Evolutionary conservation across 2,888 invertebrate genomes (phyloP).

Genomic region (Taenaris catops): DNA sequence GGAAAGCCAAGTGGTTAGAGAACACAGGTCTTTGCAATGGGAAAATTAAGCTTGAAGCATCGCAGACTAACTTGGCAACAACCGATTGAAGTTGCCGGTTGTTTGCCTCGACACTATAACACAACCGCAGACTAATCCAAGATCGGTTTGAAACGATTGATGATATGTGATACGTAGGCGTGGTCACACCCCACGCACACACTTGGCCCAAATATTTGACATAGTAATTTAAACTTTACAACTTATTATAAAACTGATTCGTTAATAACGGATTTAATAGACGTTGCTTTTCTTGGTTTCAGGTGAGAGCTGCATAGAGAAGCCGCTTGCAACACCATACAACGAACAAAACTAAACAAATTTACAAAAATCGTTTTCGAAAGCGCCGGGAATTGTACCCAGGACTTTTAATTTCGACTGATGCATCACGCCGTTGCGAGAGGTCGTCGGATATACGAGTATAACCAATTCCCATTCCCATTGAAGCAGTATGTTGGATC

Average conservation of each 20-base stretch:
- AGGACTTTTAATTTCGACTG: too few species aligned
- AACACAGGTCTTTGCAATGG: too few species aligned
- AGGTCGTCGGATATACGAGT: too few species aligned
- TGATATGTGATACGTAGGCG: constrained; percentile 17
- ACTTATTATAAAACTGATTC: constrained; percentile 5
- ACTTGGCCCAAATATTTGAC: constrained; percentile 16
- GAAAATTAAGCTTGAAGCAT: too few species aligned
- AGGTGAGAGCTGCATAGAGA: constrained; percentile 98
- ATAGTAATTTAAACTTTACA: constrained; percentile 9
- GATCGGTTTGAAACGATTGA: constrained; percentile 16
- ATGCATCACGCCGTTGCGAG: too few species aligned
- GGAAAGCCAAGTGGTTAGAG: too few species aligned
- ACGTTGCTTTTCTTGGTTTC: constrained; percentile 36
- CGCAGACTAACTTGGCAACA: constrained; percentile 6
- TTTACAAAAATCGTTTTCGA: too few species aligned
- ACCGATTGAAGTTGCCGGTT: constrained; percentile 13
- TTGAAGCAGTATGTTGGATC: too few species aligned
- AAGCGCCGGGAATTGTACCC: too few species aligned
- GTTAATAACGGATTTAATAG: not conserved
- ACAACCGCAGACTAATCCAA: constrained; percentile 21
- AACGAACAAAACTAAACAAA: too few species aligned
- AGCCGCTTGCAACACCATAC: too few species aligned
- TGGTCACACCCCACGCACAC: constrained; percentile 13
- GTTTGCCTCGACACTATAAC: constrained; percentile 25
- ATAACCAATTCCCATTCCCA: too few species aligned